Evolutionary conservation across 2,113 vertebrate species (phyloP).

Genomic region (Sinocyclocheilus grahami): DNA sequence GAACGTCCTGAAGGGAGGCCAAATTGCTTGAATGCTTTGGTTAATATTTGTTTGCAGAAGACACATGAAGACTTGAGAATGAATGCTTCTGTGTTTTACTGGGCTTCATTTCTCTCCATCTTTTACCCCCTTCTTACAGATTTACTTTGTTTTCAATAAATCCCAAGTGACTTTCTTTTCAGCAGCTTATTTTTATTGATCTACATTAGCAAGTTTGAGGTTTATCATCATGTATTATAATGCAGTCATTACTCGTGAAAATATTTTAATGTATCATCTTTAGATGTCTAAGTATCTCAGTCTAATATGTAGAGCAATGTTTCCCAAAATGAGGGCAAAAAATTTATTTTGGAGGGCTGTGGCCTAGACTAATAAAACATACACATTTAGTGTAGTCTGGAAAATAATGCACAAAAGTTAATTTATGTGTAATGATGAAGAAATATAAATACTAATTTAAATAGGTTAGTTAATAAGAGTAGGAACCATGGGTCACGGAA

Average conservation of each 20-base stretch:
- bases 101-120: neutral
- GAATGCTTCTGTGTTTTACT: neutral
- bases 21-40: constrained; percentile 40
- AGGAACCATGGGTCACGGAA: no score
- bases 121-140: neutral
- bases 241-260: neutral
- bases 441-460: no score
- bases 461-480: no score
- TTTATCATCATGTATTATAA: neutral
- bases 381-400: no score
- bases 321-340: no score
- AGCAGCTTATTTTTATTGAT: neutral
- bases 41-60: constrained; percentile 34
- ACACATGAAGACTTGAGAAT: constrained; percentile 21
- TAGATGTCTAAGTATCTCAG: neutral
- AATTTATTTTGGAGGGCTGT: neutral
- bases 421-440: no score
- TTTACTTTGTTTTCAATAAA: constrained; percentile 4
- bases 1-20: neutral
- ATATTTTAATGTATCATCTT: neutral
- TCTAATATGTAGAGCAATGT: neutral
- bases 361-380: neutral
- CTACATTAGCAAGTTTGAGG: neutral
- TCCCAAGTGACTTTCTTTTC: neutral
- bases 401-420: no score